Evolutionary conservation across 2,888 invertebrate genomes (phyloP), one percentile per base, ranked within the genome.

Genomic region (Thymelicus sylvestris): DNA sequence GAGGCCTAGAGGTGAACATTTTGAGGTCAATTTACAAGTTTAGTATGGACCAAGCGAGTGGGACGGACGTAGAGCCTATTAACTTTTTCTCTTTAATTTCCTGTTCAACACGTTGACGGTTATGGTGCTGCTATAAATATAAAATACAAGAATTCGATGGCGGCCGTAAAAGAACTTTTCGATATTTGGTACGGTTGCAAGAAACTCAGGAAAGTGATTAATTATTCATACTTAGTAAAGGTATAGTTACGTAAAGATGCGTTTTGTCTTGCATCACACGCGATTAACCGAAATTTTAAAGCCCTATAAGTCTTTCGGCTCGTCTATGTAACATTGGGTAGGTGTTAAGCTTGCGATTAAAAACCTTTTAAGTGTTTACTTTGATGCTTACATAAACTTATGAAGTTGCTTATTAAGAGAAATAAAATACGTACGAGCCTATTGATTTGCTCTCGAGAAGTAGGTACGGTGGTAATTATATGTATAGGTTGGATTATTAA

Each of bases 181-280:
- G 61, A 24, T 50, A 48, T 64, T 38, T 64, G n/a, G 50, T 10
- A 61, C 15, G 39, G 39, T 61, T n/a, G 13, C 13, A 61, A 39
- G 48, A 15, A 60, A 60, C 19, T 67, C 13, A 61, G 24, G 48
- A 15, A 60, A 60, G 39, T 67, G 19, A 65, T 52, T 15, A 52
- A 52, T 50, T 52, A 52, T 52, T 19, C 15, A 12, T 19, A 15
- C 12, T 44, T 44, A 44, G 63, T 48, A 31, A 31, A 31, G 15
- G 15, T 39, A 50, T 15, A 19, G 47, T 67, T 67, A 61, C 67
- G 50, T 67, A 67, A 67, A 38, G 61, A 61, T 50, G 60, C 19
- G 24, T 10, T 67, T 50, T 50, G 41, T 31, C 39, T 67, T 61
- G 67, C 67, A 24, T 61, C 67, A 61, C 50, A 19, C 50, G 50